Conservation (phyloP, 2,113 vertebrate genomes). For the Eublepharis macularius region DNA sequence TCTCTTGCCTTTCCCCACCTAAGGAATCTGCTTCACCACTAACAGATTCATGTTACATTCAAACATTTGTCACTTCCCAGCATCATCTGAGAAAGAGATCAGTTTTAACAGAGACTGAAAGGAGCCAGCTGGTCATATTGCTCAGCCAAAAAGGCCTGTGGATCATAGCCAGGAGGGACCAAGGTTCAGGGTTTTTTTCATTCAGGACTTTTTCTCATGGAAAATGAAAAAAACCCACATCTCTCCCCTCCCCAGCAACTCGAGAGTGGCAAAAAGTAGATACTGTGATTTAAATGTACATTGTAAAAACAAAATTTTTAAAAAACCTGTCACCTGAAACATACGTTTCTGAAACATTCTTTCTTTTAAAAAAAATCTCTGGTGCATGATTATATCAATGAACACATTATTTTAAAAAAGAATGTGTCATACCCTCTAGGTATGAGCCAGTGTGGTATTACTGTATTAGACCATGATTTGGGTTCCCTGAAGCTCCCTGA, state of each 20-base stretch:
- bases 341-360: neutral
- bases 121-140: slow-evolving; percentile 41
- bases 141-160: neutral
- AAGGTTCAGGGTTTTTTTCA: slow-evolving; percentile 29
- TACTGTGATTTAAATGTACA: neutral
- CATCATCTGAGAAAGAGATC: slow-evolving; percentile 55
- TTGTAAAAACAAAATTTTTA: neutral
- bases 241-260: neutral
- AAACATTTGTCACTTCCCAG: slow-evolving; percentile 43
- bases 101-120: slow-evolving; percentile 47
- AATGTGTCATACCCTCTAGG: too few species aligned
- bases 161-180: slow-evolving; percentile 30
- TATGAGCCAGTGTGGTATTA: too few species aligned
- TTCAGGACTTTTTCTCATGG: slow-evolving; percentile 10
- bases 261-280: slow-evolving; percentile 16
- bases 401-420: too few species aligned
- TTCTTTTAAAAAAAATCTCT: too few species aligned
- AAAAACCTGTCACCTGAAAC: neutral
- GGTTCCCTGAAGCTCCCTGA: too few species aligned
- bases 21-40: slow-evolving; percentile 41
- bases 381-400: too few species aligned
- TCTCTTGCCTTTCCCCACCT: slow-evolving; percentile 25
- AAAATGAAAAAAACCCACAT: slow-evolving; percentile 26
- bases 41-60: slow-evolving; percentile 35
- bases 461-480: too few species aligned